Evolutionary conservation across 53 echinoderm and acorn worm species (phyloP).

Genomic region (Actinopyga echinites): DNA sequence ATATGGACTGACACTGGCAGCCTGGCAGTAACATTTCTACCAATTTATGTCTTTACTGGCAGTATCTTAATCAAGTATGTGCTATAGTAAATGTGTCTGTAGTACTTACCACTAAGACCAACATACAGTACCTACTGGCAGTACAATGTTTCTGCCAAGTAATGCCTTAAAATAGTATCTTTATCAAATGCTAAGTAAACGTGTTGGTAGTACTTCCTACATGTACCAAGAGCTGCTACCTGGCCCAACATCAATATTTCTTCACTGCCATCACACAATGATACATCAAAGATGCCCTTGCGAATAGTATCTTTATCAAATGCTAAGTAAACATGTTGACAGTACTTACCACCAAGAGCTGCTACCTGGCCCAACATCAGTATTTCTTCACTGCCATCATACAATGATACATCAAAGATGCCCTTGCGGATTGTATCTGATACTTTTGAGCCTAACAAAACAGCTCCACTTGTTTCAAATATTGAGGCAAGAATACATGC

Average conservation of each 20-base stretch:
- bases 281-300: constrained; percentile 90
- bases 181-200: no score
- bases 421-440: constrained; percentile 90
- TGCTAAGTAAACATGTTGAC: no score
- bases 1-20: no score
- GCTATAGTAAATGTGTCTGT: no score
- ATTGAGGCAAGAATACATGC: constrained; percentile 85
- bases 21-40: no score
- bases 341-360: constrained; percentile 80
- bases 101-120: no score
- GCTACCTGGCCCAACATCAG: constrained; percentile 81
- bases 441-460: constrained; percentile 86
- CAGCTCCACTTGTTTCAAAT: constrained; percentile 92
- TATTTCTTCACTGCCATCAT: constrained; percentile 81
- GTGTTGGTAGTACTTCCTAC: constrained; percentile 57
- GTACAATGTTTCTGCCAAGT: no score
- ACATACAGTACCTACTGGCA: no score
- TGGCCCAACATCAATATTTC: constrained; percentile 83
- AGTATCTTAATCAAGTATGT: no score
- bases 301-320: no score
- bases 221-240: constrained; percentile 78
- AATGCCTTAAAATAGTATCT: no score
- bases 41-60: no score
- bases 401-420: constrained; percentile 83
- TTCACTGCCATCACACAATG: constrained; percentile 79